phyloP scores from a whole-genome alignment of 2,888 invertebrate species.

The Phyto melanocephala region DNA sequence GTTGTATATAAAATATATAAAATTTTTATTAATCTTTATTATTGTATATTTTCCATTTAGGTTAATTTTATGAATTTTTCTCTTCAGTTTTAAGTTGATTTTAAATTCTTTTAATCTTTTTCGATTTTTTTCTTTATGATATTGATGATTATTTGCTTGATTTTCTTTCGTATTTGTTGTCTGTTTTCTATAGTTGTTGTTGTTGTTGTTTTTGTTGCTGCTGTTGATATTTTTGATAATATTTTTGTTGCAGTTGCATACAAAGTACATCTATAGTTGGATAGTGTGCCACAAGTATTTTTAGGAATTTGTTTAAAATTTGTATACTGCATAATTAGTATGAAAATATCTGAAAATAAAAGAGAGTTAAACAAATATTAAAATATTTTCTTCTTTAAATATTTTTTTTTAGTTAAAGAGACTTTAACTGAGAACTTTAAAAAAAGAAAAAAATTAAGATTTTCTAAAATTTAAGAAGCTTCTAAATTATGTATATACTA shows the following conservation, averaged over 20 bases:
- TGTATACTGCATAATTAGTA: slow-evolving; percentile 57
- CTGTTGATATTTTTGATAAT: slow-evolving; percentile 32
- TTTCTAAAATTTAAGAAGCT: no score
- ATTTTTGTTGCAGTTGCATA: slow-evolving; percentile 35
- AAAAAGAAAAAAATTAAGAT: no score
- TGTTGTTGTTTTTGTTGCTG: slow-evolving; percentile 34
- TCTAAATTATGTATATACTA: no score
- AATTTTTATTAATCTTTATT: slow-evolving; percentile 54
- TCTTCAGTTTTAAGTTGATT: slow-evolving; percentile 4
- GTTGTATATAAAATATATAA: slow-evolving; percentile 54
- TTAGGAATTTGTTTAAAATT: slow-evolving; percentile 28
- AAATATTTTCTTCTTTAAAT: no score
- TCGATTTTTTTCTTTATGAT: slow-evolving; percentile 28
- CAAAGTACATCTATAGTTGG: slow-evolving; percentile 53
- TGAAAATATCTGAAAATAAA: slow-evolving; percentile 45
- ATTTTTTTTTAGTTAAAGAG: no score
- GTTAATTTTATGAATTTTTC: slow-evolving; percentile 23
- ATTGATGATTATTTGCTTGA: slow-evolving; percentile 24
- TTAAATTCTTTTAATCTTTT: slow-evolving; percentile 1
- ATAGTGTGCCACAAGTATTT: slow-evolving; percentile 28
- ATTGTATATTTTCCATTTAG: slow-evolving; percentile 39
- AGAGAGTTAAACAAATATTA: background rate
- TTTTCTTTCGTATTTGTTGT: slow-evolving; percentile 45
- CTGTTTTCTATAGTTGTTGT: slow-evolving; percentile 50
- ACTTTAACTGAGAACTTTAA: no score